Percentiles rank a stretch among this genome's conserved stretches.
These are phyloP conservation scores for Miltochrista miniata DNA, from an alignment of 2,888 invertebrate species.

Conservation along the genomic window DNA sequence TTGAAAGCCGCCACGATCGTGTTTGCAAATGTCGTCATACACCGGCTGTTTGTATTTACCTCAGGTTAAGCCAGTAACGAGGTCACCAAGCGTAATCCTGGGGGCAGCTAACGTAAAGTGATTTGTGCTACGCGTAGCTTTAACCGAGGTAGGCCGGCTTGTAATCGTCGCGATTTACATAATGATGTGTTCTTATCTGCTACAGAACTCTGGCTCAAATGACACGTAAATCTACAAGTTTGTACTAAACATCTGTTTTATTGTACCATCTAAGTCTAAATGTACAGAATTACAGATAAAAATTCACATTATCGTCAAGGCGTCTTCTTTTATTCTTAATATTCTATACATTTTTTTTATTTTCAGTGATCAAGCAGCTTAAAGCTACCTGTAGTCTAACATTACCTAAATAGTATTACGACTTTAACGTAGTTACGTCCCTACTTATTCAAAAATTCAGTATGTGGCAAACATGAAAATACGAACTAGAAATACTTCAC, in stretches of 20 bases:
- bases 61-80: constrained; percentile 29
- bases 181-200: constrained; percentile 27
- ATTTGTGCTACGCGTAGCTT: constrained; percentile 41
- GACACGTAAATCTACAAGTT: constrained; percentile 12
- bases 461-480: too few species aligned
- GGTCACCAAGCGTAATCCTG: constrained; percentile 28
- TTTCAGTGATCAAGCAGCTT: too few species aligned
- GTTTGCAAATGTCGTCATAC: constrained; percentile 8
- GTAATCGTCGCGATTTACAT: constrained; percentile 50
- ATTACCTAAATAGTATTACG: too few species aligned
- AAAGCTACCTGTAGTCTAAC: too few species aligned
- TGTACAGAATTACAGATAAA: too few species aligned
- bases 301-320: too few species aligned
- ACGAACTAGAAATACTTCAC: constrained; percentile 23
- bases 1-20: background rate
- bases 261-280: too few species aligned
- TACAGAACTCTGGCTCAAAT: constrained; percentile 14
- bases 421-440: too few species aligned
- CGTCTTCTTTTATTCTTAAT: too few species aligned
- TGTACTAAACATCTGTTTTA: constrained; percentile 4
- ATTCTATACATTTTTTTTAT: too few species aligned
- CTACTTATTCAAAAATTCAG: too few species aligned
- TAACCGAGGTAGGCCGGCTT: constrained; percentile 35
- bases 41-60: constrained; percentile 19
- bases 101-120: constrained; percentile 37